Evolutionary conservation across 2,888 invertebrate genomes (phyloP).

Genomic region (Drosophila cyrtoloma): DNA sequence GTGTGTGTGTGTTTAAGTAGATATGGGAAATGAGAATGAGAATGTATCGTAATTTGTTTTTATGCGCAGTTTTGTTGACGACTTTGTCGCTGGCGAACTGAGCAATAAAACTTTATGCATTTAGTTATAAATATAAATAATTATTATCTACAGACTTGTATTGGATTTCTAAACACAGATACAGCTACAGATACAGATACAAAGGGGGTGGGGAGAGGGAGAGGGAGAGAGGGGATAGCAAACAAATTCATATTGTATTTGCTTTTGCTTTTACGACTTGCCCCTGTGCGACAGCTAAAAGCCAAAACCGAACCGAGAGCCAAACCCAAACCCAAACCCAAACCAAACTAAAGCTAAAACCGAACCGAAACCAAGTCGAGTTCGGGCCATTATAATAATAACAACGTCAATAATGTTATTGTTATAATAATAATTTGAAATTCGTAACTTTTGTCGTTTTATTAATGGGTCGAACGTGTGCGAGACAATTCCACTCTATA

Average conservation of each 20-base stretch:
- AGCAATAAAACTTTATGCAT: slow-evolving; percentile 80
- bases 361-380: slow-evolving; percentile 29
- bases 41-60: slow-evolving; percentile 75
- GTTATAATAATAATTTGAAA: slow-evolving; percentile 80
- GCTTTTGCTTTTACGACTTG: slow-evolving; percentile 59
- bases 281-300: slow-evolving; percentile 43
- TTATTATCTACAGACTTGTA: slow-evolving; percentile 75
- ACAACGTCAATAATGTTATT: slow-evolving; percentile 78
- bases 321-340: slow-evolving; percentile 10
- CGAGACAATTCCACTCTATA: slow-evolving; percentile 34
- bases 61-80: slow-evolving; percentile 75
- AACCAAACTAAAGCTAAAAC: background rate
- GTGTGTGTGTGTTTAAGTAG: slow-evolving; percentile 19
- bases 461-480: slow-evolving; percentile 79
- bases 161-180: slow-evolving; percentile 57
- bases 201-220: background rate
- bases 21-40: slow-evolving; percentile 25
- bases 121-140: slow-evolving; percentile 82
- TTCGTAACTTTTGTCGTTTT: slow-evolving; percentile 81
- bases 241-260: slow-evolving; percentile 69
- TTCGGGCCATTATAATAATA: slow-evolving; percentile 62
- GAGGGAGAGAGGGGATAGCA: slow-evolving; percentile 18
- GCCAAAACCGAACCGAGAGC: slow-evolving; percentile 28
- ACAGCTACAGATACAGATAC: background rate
- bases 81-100: slow-evolving; percentile 59